Percentiles rank a stretch among this genome's conserved stretches.
These are phyloP conservation scores for Choristoneura fumiferana DNA, from an alignment of 1,140 invertebrate species.

Conservation along the genomic window DNA sequence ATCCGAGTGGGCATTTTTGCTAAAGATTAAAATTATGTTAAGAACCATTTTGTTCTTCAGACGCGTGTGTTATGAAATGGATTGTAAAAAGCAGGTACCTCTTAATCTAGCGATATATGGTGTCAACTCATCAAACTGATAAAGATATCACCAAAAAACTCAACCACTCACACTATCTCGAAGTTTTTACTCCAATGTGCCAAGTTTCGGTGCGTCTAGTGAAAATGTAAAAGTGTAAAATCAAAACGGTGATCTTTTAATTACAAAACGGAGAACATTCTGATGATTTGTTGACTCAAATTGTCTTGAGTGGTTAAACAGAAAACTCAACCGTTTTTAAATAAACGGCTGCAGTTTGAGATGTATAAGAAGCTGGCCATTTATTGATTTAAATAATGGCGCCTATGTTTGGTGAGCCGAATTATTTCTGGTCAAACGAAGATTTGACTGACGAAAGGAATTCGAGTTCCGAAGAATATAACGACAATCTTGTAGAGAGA, in stretches of 20 bases:
- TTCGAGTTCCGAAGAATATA: constrained; percentile 20
- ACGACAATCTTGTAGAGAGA: constrained; percentile 20
- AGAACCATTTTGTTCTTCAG: too few species aligned
- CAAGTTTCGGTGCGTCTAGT: not conserved
- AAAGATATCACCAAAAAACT: constrained; percentile 7
- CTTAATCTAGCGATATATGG: not conserved
- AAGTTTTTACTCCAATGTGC: not conserved
- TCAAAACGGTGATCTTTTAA: constrained; percentile 24
- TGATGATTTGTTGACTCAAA: constrained; percentile 51
- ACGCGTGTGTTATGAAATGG: too few species aligned
- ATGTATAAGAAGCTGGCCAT: constrained; percentile 8
- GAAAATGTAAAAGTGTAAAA: constrained; percentile 16
- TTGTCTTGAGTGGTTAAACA: constrained; percentile 44
- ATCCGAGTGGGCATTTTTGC: too few species aligned
- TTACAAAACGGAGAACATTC: constrained; percentile 37
- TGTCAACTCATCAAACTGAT: constrained; percentile 11
- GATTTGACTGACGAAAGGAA: constrained; percentile 30
- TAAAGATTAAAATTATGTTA: too few species aligned
- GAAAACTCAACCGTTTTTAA: constrained; percentile 22
- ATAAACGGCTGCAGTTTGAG: constrained; percentile 24
- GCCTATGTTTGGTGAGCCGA: constrained; percentile 10
- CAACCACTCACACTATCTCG: not conserved
- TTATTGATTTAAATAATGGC: constrained; percentile 24
- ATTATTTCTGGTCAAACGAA: constrained; percentile 31
- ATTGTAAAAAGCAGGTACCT: too few species aligned